phyloP scores from a whole-genome alignment of 1,140 invertebrate species.

The Cotesia chilonis region DNA sequence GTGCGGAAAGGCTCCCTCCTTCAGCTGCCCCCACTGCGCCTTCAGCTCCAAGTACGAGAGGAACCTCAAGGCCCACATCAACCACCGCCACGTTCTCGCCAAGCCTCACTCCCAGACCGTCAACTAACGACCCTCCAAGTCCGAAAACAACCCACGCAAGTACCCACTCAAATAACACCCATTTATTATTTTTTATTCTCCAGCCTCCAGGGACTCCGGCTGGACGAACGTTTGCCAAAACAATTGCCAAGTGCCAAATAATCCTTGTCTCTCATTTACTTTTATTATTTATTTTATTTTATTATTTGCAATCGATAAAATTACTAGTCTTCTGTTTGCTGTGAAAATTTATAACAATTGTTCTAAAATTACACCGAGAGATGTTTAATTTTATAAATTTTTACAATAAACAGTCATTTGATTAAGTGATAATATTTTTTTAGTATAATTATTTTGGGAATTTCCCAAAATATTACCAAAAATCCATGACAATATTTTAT shows the following conservation, averaged over 20 bases:
- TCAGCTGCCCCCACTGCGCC: constrained; percentile 66
- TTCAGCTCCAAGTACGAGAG: constrained; percentile 66
- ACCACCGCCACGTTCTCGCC: constrained; percentile 57
- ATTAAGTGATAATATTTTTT: not conserved
- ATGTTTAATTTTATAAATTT: no score
- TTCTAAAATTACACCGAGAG: no score
- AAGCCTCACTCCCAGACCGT: constrained; percentile 44
- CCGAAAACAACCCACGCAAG: no score
- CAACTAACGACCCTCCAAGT: constrained; percentile 39
- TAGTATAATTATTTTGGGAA: no score
- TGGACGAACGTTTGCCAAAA: constrained; percentile 44
- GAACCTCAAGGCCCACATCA: constrained; percentile 65
- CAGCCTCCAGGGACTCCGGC: constrained; percentile 19
- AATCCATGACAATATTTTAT: constrained; percentile 50
- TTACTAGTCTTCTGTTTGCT: not conserved
- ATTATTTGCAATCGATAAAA: not conserved
- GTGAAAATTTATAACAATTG: no score
- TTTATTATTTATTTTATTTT: constrained; percentile 18
- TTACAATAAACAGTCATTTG: not conserved
- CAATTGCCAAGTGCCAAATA: constrained; percentile 37
- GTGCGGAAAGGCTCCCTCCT: constrained; percentile 67
- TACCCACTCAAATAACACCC: not conserved
- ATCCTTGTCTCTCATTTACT: not conserved
- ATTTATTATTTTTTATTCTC: constrained; percentile 11
- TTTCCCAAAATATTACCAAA: not conserved